A percentile compares a stretch with the other conserved stretches of the same genome.
phyloP scores from a whole-genome alignment of 2,113 vertebrate species.

The Trichomycterus rosablanca region DNA sequence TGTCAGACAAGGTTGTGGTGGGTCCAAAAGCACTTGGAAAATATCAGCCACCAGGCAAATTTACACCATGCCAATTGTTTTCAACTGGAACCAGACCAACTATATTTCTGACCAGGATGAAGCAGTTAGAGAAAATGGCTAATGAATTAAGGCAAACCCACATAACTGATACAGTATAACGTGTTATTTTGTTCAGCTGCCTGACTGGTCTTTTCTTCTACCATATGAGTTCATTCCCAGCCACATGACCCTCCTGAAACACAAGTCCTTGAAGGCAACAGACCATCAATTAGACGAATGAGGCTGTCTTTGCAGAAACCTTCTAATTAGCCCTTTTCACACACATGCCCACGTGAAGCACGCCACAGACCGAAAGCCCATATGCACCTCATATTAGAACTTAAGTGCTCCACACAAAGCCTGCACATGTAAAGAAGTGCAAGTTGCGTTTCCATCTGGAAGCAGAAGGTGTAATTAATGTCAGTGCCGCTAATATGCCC shows the following conservation, averaged over 20 bases:
- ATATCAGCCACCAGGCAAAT: too few species aligned
- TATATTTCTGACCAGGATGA: too few species aligned
- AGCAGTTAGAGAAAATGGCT: too few species aligned
- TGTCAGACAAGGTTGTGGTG: too few species aligned
- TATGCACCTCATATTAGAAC: conserved; percentile 5
- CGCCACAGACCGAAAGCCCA: too few species aligned
- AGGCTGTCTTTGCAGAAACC: conserved; percentile 56
- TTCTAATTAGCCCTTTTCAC: conserved; percentile 67
- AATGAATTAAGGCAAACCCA: too few species aligned
- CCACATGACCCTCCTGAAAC: conserved; percentile 16
- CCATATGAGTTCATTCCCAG: conserved; percentile 3
- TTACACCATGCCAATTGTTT: too few species aligned
- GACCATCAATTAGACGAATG: conserved; percentile 66
- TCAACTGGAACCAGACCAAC: too few species aligned
- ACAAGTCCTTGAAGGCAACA: conserved; percentile 57
- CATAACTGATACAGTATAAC: too few species aligned
- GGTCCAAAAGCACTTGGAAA: too few species aligned
- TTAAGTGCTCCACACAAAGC: neutral
- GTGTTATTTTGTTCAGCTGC: too few species aligned
- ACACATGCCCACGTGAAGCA: too few species aligned
- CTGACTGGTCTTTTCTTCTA: neutral
- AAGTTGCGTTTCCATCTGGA: neutral
- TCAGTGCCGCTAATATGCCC: neutral
- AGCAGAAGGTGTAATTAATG: neutral
- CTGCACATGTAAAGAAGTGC: neutral